Evolutionary conservation across 2,888 invertebrate species (phyloP).

Genomic region (Crossocerus cetratus): DNA sequence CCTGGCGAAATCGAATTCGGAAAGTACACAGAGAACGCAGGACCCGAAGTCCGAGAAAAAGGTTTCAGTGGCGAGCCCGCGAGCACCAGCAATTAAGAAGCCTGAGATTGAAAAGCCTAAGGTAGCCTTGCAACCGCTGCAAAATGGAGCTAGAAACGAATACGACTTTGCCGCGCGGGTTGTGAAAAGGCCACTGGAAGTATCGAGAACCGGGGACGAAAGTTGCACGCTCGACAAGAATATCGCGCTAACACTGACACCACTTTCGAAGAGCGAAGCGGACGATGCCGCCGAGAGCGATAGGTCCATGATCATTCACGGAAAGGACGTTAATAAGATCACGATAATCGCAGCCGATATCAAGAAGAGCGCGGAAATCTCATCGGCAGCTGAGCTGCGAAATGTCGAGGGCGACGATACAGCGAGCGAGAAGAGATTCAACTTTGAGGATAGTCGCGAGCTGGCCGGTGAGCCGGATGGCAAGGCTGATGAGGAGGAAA

Average conservation of each 20-base stretch:
- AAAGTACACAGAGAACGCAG: slow-evolving; percentile 15
- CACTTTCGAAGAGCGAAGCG: slow-evolving; percentile 74
- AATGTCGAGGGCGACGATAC: slow-evolving; percentile 65
- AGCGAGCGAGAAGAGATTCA: slow-evolving; percentile 53
- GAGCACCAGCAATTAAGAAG: slow-evolving; percentile 67
- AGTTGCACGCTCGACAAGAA: slow-evolving; percentile 42
- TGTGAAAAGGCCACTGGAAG: slow-evolving; percentile 21
- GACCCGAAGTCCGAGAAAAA: slow-evolving; percentile 57
- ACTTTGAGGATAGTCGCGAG: slow-evolving; percentile 84
- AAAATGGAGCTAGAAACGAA: slow-evolving; percentile 26
- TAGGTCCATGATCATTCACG: slow-evolving; percentile 36
- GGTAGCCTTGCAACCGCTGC: slow-evolving; percentile 39
- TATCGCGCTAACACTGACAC: slow-evolving; percentile 61
- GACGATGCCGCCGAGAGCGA: slow-evolving; percentile 61
- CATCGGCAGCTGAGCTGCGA: slow-evolving; percentile 46
- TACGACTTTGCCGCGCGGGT: slow-evolving; percentile 25
- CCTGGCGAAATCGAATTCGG: slow-evolving; percentile 22
- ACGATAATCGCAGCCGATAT: slow-evolving; percentile 29
- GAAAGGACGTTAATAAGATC: slow-evolving; percentile 53
- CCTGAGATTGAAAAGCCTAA: slow-evolving; percentile 67
- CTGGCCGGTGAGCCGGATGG: slow-evolving; percentile 92
- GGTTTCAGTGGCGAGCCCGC: slow-evolving; percentile 48
- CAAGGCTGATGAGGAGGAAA: slow-evolving; percentile 88
- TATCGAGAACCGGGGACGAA: slow-evolving; percentile 30
- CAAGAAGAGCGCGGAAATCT: slow-evolving; percentile 36